Conservation (phyloP, 2,113 vertebrate genomes). For the Dolichallabes microphthalmus region DNA sequence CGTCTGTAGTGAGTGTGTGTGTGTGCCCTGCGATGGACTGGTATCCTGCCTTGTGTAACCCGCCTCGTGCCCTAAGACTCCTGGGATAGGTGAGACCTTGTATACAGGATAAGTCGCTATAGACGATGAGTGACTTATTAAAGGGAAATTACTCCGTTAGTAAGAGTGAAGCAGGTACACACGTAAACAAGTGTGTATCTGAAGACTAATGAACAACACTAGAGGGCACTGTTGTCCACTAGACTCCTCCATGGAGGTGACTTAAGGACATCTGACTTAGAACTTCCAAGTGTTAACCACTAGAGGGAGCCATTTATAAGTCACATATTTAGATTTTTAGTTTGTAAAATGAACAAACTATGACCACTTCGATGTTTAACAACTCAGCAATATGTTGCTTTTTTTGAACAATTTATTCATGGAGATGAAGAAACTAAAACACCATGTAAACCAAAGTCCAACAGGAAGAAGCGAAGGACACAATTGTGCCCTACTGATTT, state of each 20-base stretch:
- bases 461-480: not conserved
- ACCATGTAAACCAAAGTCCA: not conserved
- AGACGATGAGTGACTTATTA: not conserved
- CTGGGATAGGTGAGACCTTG: no score
- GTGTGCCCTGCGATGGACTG: no score
- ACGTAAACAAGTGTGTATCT: not conserved
- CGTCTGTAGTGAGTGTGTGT: no score
- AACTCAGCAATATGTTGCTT: not conserved
- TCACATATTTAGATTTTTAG: not conserved
- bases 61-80: no score
- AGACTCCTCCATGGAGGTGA: not conserved
- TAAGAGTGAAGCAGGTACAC: not conserved
- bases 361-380: not conserved
- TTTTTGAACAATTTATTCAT: not conserved
- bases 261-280: not conserved
- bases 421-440: not conserved
- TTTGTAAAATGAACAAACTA: not conserved
- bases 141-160: not conserved
- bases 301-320: conserved; percentile 30
- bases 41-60: no score
- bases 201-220: not conserved
- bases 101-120: no score
- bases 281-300: not conserved
- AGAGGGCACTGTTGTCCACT: conserved; percentile 27
- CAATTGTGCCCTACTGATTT: not conserved